Evolutionary conservation across 1,140 invertebrate genomes (phyloP).

Genomic region (Saxidomus purpurata): DNA sequence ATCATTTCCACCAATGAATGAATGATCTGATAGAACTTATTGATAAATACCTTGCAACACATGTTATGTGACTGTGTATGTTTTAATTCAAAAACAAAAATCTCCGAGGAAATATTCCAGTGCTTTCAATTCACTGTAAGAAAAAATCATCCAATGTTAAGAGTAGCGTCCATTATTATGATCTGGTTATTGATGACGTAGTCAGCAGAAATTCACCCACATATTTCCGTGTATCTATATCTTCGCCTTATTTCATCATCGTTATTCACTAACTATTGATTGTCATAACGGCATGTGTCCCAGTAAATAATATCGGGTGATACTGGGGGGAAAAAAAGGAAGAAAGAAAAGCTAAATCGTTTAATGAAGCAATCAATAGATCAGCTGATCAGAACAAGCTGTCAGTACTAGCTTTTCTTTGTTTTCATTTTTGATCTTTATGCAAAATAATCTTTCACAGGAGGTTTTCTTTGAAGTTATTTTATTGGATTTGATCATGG

Average conservation of each 20-base stretch:
- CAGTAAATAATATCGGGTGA: not conserved
- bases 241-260: not conserved
- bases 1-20: too few relatives aligned
- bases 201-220: not conserved
- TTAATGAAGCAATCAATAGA: not conserved
- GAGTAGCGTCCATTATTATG: not conserved
- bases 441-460: too few relatives aligned
- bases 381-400: not conserved
- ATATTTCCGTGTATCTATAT: not conserved
- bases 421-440: too few relatives aligned
- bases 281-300: not conserved
- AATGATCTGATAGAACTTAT: too few relatives aligned
- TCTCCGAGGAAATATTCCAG: not conserved
- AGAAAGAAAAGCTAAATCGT: not conserved
- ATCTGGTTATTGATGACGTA: conserved; percentile 2
- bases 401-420: too few relatives aligned
- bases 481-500: too few relatives aligned
- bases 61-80: not conserved
- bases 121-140: not conserved
- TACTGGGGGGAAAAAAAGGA: not conserved
- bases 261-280: conserved; percentile 9
- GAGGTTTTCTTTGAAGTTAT: too few relatives aligned
- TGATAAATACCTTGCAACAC: not conserved
- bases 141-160: not conserved
- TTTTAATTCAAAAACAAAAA: not conserved